Percentiles rank a stretch among this genome's conserved stretches.
These are phyloP conservation scores for Carassius gibelio DNA, from an alignment of 2,113 vertebrate species.

Conservation along the genomic window DNA sequence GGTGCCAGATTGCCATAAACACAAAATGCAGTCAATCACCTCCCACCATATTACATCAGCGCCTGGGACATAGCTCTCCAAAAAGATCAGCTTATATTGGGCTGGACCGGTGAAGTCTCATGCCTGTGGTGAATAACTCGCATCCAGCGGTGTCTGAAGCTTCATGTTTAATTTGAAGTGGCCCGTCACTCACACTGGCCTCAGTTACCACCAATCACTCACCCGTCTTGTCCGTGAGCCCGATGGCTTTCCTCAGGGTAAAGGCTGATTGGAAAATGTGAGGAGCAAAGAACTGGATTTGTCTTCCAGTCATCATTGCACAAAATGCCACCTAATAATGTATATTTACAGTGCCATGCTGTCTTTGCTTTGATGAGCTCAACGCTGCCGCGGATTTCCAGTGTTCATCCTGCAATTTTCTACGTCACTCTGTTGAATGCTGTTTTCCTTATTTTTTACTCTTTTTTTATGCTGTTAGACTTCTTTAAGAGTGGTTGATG, in stretches of 20 bases:
- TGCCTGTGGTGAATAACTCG: neutral
- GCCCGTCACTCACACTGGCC: neutral
- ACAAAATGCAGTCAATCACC: conserved; percentile 51
- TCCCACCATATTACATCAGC: conserved; percentile 33
- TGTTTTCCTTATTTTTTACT: neutral
- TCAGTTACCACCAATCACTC: neutral
- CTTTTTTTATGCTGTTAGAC: neutral
- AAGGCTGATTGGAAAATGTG: conserved; percentile 26
- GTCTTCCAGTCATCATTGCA: neutral
- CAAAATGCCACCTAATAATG: conserved; percentile 20
- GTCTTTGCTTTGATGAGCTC: conserved; percentile 9
- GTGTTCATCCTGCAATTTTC: neutral
- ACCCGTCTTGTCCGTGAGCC: conserved; percentile 5
- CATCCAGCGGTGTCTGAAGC: conserved; percentile 11
- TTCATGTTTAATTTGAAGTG: conserved; percentile 20
- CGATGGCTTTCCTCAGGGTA: neutral
- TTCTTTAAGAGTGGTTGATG: neutral
- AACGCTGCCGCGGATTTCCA: neutral
- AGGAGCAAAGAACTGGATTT: conserved; percentile 9
- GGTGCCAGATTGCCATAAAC: conserved; percentile 55
- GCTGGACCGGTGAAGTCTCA: neutral
- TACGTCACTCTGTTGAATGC: neutral
- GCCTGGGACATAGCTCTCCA: neutral
- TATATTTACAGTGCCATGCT: conserved; percentile 45
- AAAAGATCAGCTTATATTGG: neutral